Percentiles rank a stretch among this genome's conserved stretches.
phyloP scores from a whole-genome alignment of 2,888 invertebrate genomes.

The Agriotes lineatus region DNA sequence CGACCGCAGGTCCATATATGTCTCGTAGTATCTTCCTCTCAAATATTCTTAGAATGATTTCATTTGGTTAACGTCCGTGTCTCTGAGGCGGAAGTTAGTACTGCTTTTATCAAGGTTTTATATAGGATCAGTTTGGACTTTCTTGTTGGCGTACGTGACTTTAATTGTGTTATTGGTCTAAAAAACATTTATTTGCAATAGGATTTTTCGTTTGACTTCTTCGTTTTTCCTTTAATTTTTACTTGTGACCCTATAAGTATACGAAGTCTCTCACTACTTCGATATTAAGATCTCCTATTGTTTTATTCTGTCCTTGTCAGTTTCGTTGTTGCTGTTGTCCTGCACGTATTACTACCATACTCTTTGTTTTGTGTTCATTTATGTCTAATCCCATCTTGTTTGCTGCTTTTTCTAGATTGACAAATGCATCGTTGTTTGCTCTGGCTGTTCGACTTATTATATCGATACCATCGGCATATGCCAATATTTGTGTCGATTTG shows the following conservation, averaged over 20 bases:
- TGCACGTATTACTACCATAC: neutral
- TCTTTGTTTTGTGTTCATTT: neutral
- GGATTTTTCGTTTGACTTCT: neutral
- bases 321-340: neutral
- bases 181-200: neutral
- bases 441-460: too few species aligned
- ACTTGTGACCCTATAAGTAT: neutral
- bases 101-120: neutral
- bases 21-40: neutral
- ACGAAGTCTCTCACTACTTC: too few species aligned
- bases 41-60: neutral
- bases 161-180: neutral
- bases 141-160: neutral
- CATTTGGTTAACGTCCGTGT: neutral
- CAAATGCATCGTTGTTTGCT: too few species aligned
- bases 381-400: neutral
- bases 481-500: too few species aligned
- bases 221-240: neutral
- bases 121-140: neutral
- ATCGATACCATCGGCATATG: too few species aligned
- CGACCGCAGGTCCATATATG: neutral
- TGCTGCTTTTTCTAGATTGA: too few species aligned
- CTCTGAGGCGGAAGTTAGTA: neutral
- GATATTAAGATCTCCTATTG: neutral
- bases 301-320: neutral